Evolutionary conservation across 2,113 vertebrate species (phyloP), one percentile per base, ranked within the genome.

Genomic region (Sapayoa aenigma): DNA sequence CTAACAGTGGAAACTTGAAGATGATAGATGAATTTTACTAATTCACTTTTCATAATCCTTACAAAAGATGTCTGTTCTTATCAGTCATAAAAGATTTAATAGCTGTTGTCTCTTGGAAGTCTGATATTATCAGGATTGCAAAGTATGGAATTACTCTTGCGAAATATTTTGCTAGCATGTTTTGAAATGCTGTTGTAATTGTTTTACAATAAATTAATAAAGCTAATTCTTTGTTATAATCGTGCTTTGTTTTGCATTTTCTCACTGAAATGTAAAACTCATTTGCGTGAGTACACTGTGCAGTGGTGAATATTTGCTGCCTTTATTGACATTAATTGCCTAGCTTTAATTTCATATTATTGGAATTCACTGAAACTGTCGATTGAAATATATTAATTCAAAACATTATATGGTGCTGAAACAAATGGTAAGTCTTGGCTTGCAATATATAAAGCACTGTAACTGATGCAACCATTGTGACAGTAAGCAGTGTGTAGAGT

Each of bases 1-100:
- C 77, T 94, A 95, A 89, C 74, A 91, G 87, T 88, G 81, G 80
- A 95, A 93, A 95, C 81, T 95, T 92, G 73, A 95, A 93, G 90
- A 89, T 93, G 79, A 92, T 88, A 87, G 65, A 86, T 96, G 37
- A 89, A 84, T 94, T 96, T 93, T 58, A 31, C 41, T 97, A 94
- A 94, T 90, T 91, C 62, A 75, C 62, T 96, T 93, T 84, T 93
- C 44, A 55, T 95, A 94, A 96, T 96, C 89, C 81, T 21, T 74
- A 71, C 2, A 1, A 82, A 92, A 95, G 83, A 91, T 69, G 69
- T 84, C 89, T 58, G 4, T 47, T 37, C 63, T 85, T 93, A 94
- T 96, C 83, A 78, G 56, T 96, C 83, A 95, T 50, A 94, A 92
- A 89, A 90, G 79, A 92, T 92, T 89, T 88, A 90, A 77, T 86